phyloP scores from a whole-genome alignment of 2,797 vertebrate genomes.

The Tokudaia muenninki region DNA sequence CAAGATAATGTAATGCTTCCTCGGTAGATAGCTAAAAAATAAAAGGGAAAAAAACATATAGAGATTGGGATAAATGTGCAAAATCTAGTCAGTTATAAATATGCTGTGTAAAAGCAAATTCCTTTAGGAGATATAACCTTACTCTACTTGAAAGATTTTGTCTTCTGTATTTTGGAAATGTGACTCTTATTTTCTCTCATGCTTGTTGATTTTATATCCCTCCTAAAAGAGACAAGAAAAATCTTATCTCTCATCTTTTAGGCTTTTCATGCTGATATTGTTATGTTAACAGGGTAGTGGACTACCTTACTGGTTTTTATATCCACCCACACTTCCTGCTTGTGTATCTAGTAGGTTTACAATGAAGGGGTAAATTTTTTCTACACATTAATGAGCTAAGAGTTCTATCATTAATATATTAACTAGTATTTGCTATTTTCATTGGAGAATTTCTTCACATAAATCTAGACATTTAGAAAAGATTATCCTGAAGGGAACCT shows the following conservation, averaged over 20 bases:
- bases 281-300: background rate
- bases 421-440: constrained; percentile 15
- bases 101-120: background rate
- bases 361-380: background rate
- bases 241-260: background rate
- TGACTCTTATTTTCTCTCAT: background rate
- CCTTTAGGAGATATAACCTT: constrained; percentile 8
- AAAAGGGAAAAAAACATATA: background rate
- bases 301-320: background rate
- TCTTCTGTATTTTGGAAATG: background rate
- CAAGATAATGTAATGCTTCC: background rate
- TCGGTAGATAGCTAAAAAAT: background rate
- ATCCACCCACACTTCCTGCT: background rate
- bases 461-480: constrained; percentile 21
- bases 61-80: background rate
- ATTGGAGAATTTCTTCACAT: background rate
- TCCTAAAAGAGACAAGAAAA: background rate
- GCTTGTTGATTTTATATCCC: background rate
- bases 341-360: background rate
- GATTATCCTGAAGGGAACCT: background rate
- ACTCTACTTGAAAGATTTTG: background rate
- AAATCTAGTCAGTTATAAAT: background rate
- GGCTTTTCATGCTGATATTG: background rate
- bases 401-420: background rate
- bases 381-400: background rate